phyloP scores from a whole-genome alignment of 2,113 vertebrate species.

The Leiothrix lutea region DNA sequence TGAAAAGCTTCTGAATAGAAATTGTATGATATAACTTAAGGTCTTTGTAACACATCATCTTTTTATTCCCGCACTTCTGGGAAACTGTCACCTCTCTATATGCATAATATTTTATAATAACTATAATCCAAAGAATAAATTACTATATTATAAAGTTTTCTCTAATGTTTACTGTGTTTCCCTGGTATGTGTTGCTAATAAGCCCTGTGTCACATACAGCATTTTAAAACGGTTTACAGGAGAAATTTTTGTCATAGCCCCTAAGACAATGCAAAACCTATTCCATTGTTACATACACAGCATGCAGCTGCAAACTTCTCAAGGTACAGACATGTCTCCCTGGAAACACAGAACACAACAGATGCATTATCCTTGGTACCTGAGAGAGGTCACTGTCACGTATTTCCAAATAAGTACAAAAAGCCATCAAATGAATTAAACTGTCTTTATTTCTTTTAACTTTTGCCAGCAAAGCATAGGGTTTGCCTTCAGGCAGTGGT shows the following conservation, averaged over 20 bases:
- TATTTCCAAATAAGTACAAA: not conserved
- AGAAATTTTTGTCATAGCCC: not conserved
- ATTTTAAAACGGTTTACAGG: not conserved
- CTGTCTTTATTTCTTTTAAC: not conserved
- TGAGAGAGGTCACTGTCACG: not conserved
- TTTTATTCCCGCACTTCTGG: not conserved
- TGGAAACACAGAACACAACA: not conserved
- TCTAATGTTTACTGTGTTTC: not conserved
- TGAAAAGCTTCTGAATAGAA: not conserved
- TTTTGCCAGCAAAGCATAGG: not conserved
- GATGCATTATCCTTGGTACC: not conserved
- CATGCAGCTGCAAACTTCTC: not conserved
- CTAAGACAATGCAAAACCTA: not conserved
- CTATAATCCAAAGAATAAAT: not conserved
- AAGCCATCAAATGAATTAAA: not conserved
- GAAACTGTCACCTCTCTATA: not conserved
- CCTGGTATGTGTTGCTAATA: not conserved
- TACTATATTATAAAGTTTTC: not conserved
- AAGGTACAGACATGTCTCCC: not conserved
- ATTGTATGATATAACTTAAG: not conserved
- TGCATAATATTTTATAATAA: not conserved
- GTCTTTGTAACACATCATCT: not conserved
- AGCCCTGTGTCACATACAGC: fast-evolving
- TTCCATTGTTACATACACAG: not conserved
- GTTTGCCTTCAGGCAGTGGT: not conserved